Conservation (phyloP, 2,888 invertebrate genomes). For the Diarsia dahlii region DNA sequence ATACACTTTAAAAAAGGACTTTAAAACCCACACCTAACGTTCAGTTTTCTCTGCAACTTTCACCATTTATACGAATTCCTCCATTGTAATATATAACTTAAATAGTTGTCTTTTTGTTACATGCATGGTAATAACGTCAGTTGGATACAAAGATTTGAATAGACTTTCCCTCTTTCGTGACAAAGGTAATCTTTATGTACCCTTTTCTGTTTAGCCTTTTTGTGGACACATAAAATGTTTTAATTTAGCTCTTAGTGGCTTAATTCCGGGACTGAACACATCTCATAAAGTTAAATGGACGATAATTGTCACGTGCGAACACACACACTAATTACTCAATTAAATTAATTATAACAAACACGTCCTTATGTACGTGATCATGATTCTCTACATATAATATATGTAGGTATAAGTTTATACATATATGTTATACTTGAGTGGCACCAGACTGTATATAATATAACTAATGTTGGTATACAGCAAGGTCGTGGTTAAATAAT, state of each 20-base stretch:
- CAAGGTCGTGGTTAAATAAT: too few relatives aligned
- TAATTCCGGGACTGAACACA: constrained; percentile 10
- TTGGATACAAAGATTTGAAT: not conserved
- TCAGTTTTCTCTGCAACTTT: too few relatives aligned
- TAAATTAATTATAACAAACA: constrained; percentile 57
- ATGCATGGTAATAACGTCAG: too few relatives aligned
- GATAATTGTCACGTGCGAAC: constrained; percentile 42
- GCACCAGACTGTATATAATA: not conserved
- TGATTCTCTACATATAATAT: not conserved
- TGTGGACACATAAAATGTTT: not conserved
- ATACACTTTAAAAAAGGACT: too few relatives aligned
- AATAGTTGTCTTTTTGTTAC: too few relatives aligned
- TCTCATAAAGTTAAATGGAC: constrained; percentile 46
- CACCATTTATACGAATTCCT: too few relatives aligned
- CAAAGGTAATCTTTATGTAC: not conserved
- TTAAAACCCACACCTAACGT: too few relatives aligned
- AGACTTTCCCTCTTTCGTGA: not conserved
- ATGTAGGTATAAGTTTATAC: not conserved
- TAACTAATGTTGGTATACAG: too few relatives aligned
- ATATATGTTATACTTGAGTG: not conserved
- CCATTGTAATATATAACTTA: too few relatives aligned
- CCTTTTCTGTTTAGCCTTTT: not conserved
- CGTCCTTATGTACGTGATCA: constrained; percentile 45
- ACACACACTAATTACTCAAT: constrained; percentile 43
- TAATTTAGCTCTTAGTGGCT: not conserved